Percentiles rank a stretch among this genome's conserved stretches.
Conservation (phyloP, 2,797 vertebrate genomes). For the Myiotriccus ornatus region DNA sequence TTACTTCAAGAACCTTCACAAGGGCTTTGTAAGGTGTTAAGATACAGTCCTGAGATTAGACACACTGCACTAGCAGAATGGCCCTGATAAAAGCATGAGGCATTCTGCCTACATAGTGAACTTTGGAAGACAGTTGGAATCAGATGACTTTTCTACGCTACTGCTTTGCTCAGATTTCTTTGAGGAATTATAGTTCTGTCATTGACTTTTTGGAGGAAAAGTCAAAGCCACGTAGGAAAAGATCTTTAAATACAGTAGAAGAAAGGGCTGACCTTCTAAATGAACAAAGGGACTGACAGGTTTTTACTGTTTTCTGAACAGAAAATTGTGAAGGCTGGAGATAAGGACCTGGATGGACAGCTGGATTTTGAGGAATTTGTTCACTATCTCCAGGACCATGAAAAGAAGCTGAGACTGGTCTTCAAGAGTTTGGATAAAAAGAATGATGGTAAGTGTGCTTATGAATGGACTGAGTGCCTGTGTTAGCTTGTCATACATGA, state of each 20-base stretch:
- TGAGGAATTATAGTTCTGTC: background rate
- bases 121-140: background rate
- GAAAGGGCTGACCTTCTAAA: background rate
- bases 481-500: rapidly evolving
- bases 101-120: background rate
- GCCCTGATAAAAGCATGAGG: background rate
- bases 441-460: slow-evolving; percentile 84
- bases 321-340: slow-evolving; percentile 96
- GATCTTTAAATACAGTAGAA: background rate
- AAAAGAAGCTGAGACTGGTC: slow-evolving; percentile 93
- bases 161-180: background rate
- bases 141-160: background rate
- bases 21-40: background rate
- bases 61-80: background rate
- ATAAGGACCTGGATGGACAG: slow-evolving; percentile 94
- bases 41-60: background rate
- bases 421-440: slow-evolving; percentile 97
- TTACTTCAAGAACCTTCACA: background rate
- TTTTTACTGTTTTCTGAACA: slow-evolving; percentile 54
- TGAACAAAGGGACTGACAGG: background rate
- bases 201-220: background rate
- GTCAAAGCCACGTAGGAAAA: background rate
- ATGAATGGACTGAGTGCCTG: background rate
- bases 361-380: slow-evolving; percentile 96
- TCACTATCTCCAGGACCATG: slow-evolving; percentile 93